These are phyloP conservation scores for Mixornis gularis DNA, from an alignment of 2,113 vertebrate genomes.

Conservation along the genomic window DNA sequence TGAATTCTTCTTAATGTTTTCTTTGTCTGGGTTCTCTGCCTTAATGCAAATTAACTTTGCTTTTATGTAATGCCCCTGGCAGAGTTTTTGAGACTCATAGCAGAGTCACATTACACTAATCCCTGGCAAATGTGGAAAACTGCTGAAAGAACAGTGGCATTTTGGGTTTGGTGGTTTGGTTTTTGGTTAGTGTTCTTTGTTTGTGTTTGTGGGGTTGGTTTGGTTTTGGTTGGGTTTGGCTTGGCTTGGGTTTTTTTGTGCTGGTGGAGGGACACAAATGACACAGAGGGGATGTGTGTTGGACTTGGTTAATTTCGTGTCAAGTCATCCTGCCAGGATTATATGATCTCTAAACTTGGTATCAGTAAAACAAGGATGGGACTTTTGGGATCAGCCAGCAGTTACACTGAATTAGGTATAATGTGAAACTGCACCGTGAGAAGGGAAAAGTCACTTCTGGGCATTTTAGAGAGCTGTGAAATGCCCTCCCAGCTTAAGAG, in stretches of 20 bases:
- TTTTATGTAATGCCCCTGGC: constrained; percentile 22
- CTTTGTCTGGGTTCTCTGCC: constrained; percentile 3
- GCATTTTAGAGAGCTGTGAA: neutral
- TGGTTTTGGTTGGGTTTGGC: neutral
- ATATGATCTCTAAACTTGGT: neutral
- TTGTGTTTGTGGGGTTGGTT: neutral
- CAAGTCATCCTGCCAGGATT: neutral
- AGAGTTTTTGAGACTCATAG: neutral
- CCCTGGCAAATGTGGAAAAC: neutral
- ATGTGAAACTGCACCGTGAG: neutral
- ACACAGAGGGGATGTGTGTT: neutral
- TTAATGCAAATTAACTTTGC: constrained; percentile 23
- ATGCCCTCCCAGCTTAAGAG: constrained; percentile 9
- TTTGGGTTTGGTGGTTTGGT: neutral
- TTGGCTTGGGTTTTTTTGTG: neutral
- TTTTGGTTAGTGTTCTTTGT: neutral
- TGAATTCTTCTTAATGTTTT: constrained; percentile 17
- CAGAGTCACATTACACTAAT: neutral
- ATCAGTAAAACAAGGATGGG: neutral
- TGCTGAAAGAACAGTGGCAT: neutral
- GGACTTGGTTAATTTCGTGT: neutral
- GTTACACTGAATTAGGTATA: neutral
- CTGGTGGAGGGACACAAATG: neutral
- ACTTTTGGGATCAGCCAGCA: neutral
- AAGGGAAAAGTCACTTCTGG: constrained; percentile 33